Conservation (phyloP, 2,888 invertebrate genomes). For the Aleiodes leptofemur region DNA sequence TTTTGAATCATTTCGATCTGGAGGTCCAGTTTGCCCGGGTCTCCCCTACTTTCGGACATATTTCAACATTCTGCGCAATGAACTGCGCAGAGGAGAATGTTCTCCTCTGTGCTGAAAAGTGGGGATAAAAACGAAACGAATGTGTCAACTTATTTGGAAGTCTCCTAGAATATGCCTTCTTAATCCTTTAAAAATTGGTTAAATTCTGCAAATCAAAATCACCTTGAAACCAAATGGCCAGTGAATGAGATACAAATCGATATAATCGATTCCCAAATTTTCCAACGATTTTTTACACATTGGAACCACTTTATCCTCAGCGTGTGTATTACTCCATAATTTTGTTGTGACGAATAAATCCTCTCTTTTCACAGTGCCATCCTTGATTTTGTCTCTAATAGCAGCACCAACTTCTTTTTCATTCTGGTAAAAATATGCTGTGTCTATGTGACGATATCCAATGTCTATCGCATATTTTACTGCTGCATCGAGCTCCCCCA, state of each 20-base stretch:
- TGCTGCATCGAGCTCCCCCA: slow-evolving; percentile 81
- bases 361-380: slow-evolving; percentile 82
- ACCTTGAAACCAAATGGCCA: slow-evolving; percentile 89
- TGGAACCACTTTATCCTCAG: slow-evolving; percentile 84
- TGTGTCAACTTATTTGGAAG: not conserved
- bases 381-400: slow-evolving; percentile 79
- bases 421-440: slow-evolving; percentile 83
- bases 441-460: slow-evolving; percentile 88
- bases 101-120: too few relatives aligned
- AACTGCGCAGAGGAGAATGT: too few relatives aligned
- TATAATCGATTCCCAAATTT: slow-evolving; percentile 85
- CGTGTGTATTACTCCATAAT: slow-evolving; percentile 89
- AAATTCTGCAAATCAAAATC: slow-evolving; percentile 33
- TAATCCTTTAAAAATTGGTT: not conserved
- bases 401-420: slow-evolving; percentile 84
- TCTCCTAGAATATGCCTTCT: too few relatives aligned
- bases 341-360: slow-evolving; percentile 85
- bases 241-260: slow-evolving; percentile 93
- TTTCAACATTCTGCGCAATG: too few relatives aligned
- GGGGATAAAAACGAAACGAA: not conserved
- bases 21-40: too few relatives aligned
- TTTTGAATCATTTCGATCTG: too few relatives aligned
- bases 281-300: slow-evolving; percentile 83
- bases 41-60: too few relatives aligned
- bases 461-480: slow-evolving; percentile 84